Base-by-base conservation (phyloP, 92 coral and sea anemone genomes). In the Galaxea fascicularis region DNA sequence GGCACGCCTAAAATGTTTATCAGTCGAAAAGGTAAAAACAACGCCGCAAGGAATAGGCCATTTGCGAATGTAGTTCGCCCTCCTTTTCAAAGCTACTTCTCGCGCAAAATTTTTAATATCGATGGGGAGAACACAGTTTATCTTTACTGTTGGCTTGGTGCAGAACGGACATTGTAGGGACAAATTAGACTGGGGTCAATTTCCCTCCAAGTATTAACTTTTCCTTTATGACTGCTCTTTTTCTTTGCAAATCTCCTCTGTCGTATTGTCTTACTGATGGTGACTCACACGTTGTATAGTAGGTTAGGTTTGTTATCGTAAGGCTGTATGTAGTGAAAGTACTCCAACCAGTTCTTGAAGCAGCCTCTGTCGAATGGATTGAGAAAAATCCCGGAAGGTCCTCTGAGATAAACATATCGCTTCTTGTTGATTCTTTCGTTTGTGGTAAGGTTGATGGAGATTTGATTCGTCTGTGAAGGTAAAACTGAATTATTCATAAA, bases 301-400 rank as follows among this genome's bases (percentile, higher is more conserved):
- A 91, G 95, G 66, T 87, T 94, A 28, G 90, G 93, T 83, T 94
- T 94, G 29, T 85, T 87, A 57, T 75, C 90, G 31, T 89, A 76
- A 28, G 92, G 90, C 22, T 91, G 80, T 15, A 94, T 83, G 88
- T 87, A 83, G 89, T 96, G 98, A 85, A 96, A 96, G 82, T 74
- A 95, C 88, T 96, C 99, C 84, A 96, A 85, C 82, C 94, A 86
- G 91, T 96, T 96, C 76, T 80, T 92, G 30, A 96, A 16, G 71
- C 69, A 79, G 20, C 99, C 99, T 26, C 95, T 98, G 71, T 96
- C 99, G 62, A 96, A 96, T 29, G 98, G 99, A 54, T 96, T 96
- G 41, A 90, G 69, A 74, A 92, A 89, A 52, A 93, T 88, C 30
- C 99, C 99, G 15, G 95, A 65, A 10, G 97, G 95, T 3, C 97